phyloP scores from a whole-genome alignment of 1,140 invertebrate species.

The Cydia amplana region DNA sequence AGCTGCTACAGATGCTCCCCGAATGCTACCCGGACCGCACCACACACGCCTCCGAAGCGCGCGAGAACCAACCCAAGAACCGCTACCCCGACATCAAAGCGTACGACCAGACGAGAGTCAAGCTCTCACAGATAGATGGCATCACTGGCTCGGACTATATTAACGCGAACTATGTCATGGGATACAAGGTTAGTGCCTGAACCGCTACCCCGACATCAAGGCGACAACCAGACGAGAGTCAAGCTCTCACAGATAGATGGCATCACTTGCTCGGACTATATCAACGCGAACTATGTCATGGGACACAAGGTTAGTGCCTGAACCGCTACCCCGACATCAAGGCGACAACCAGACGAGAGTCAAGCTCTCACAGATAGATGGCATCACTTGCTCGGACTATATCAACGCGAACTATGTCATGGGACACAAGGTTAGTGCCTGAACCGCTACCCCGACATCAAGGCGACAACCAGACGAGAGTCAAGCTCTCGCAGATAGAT shows the following conservation, averaged over 20 bases:
- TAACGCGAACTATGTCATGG: constrained; percentile 95
- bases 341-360: constrained; percentile 96
- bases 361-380: constrained; percentile 89
- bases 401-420: constrained; percentile 96
- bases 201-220: constrained; percentile 84
- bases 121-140: constrained; percentile 87
- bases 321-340: constrained; percentile 95
- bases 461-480: constrained; percentile 96
- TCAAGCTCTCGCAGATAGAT: constrained; percentile 90
- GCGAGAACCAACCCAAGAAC: constrained; percentile 94
- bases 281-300: constrained; percentile 95
- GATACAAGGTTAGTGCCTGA: constrained; percentile 89
- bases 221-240: constrained; percentile 93
- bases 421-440: constrained; percentile 89
- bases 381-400: constrained; percentile 90
- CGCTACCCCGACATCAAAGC: constrained; percentile 94
- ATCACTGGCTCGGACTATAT: constrained; percentile 93
- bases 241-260: constrained; percentile 88
- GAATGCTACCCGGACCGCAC: constrained; percentile 93
- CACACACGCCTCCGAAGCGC: constrained; percentile 89
- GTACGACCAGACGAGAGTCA: constrained; percentile 95
- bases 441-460: constrained; percentile 94
- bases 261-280: constrained; percentile 91
- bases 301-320: constrained; percentile 83
- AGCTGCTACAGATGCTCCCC: constrained; percentile 83